Percentiles rank a stretch among this genome's conserved stretches.
These are phyloP conservation scores for Chrysomallon squamiferum DNA, from an alignment of 1,140 invertebrate genomes.

Conservation along the genomic window DNA sequence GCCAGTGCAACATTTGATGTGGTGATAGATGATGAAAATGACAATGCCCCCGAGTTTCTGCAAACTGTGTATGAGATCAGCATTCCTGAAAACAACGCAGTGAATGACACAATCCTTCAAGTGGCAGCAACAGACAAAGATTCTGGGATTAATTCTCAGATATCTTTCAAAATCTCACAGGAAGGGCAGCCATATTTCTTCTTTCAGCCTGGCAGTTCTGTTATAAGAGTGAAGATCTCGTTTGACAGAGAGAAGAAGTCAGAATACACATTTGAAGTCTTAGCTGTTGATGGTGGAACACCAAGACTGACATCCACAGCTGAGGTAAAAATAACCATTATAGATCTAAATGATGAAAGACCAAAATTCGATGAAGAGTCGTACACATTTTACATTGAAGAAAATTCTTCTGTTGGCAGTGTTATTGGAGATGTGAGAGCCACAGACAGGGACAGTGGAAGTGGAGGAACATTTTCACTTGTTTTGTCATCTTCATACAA, in stretches of 20 bases:
- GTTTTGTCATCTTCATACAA: background rate
- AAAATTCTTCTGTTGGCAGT: constrained; percentile 17
- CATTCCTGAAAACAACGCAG: constrained; percentile 74
- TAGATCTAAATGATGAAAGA: constrained; percentile 41
- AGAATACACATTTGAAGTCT: constrained; percentile 27
- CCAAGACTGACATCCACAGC: constrained; percentile 22
- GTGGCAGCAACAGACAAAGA: constrained; percentile 36
- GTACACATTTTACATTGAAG: constrained; percentile 26
- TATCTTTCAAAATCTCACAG: constrained; percentile 25
- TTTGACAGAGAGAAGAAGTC: constrained; percentile 32
- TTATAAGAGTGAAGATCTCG: constrained; percentile 21
- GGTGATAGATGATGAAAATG: constrained; percentile 79
- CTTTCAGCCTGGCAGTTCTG: constrained; percentile 7
- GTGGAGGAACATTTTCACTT: constrained; percentile 2
- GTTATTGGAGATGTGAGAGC: constrained; percentile 25
- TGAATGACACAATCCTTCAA: constrained; percentile 19
- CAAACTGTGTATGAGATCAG: constrained; percentile 86
- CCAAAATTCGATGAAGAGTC: constrained; percentile 21
- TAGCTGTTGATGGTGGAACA: constrained; percentile 35
- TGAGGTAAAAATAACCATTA: constrained; percentile 28
- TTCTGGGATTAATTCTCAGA: constrained; percentile 25
- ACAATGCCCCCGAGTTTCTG: constrained; percentile 87
- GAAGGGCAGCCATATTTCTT: constrained; percentile 10
- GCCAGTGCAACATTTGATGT: constrained; percentile 29
- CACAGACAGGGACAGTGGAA: constrained; percentile 16